phyloP scores from a whole-genome alignment of 2,113 vertebrate genomes.

The Apteryx mantelli region DNA sequence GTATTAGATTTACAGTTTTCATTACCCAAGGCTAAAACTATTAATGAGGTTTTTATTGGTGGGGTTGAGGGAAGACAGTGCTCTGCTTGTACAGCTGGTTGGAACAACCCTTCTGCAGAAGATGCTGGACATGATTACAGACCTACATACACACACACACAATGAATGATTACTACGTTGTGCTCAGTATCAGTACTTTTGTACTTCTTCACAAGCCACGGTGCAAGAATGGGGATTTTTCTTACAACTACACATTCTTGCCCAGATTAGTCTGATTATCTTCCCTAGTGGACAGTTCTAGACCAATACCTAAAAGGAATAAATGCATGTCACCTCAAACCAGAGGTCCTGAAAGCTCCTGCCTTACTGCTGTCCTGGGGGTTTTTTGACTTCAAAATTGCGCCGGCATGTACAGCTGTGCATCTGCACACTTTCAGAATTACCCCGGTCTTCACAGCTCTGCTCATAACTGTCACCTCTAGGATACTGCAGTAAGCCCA shows the following conservation, averaged over 20 bases:
- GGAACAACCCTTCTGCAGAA: neutral
- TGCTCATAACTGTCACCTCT: neutral
- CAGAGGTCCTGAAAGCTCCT: neutral
- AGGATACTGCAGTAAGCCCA: neutral
- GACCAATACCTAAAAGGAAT: neutral
- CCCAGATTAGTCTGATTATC: neutral
- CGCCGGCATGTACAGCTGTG: neutral
- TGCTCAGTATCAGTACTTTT: neutral
- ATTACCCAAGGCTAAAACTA: slow-evolving; percentile 57
- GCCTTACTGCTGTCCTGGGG: too few relatives aligned
- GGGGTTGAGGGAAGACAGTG: neutral
- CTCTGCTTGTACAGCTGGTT: neutral
- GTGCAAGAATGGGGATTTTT: neutral
- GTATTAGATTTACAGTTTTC: slow-evolving; percentile 60
- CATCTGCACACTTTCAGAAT: neutral
- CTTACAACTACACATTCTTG: neutral
- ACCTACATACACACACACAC: neutral
- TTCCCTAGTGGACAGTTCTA: neutral
- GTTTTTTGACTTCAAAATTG: neutral
- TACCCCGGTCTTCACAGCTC: neutral
- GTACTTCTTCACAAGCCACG: neutral
- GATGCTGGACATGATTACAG: neutral
- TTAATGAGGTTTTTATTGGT: slow-evolving; percentile 46
- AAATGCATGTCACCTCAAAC: neutral
- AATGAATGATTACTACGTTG: neutral